Percentiles rank a stretch among this genome's conserved stretches.
Conservation (phyloP, 1,140 invertebrate species). For the Drosophila bocki region DNA sequence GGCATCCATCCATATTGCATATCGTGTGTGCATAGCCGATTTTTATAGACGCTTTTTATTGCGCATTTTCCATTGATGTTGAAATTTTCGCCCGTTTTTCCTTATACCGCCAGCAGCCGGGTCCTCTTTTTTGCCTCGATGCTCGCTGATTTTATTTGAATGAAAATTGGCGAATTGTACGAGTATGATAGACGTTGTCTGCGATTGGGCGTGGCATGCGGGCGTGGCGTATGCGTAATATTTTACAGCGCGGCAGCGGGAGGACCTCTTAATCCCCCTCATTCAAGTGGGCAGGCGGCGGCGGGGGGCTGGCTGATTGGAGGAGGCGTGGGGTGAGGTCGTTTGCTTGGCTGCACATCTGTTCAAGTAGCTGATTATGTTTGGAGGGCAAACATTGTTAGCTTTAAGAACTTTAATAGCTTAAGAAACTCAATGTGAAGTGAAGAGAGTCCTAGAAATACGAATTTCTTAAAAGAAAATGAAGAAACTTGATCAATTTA, state of each 20-base stretch:
- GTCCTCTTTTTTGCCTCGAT: slow-evolving; percentile 39
- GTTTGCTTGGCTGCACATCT: slow-evolving; percentile 75
- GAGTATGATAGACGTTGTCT: slow-evolving; percentile 76
- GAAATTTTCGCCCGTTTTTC: slow-evolving; percentile 68
- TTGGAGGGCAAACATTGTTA: slow-evolving; percentile 64
- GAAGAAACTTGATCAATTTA: neutral
- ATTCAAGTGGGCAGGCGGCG: neutral
- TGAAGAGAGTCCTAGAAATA: neutral
- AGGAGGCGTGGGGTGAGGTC: neutral
- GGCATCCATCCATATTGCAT: slow-evolving; percentile 68
- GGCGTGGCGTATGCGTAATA: slow-evolving; percentile 79
- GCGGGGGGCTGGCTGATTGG: slow-evolving; percentile 17
- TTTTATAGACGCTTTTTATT: slow-evolving; percentile 82
- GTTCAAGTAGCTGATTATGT: slow-evolving; percentile 80
- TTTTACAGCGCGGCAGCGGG: slow-evolving; percentile 43
- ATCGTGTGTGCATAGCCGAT: slow-evolving; percentile 74
- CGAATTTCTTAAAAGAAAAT: neutral
- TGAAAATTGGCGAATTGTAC: slow-evolving; percentile 83
- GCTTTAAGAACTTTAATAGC: slow-evolving; percentile 57
- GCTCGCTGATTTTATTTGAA: slow-evolving; percentile 77
- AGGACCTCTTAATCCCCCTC: slow-evolving; percentile 22
- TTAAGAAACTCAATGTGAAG: neutral
- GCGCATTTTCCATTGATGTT: slow-evolving; percentile 80
- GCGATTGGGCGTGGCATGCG: slow-evolving; percentile 58
- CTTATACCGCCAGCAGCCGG: slow-evolving; percentile 6